Conservation (phyloP, 2,797 vertebrate genomes). For the Chelon auratus region DNA sequence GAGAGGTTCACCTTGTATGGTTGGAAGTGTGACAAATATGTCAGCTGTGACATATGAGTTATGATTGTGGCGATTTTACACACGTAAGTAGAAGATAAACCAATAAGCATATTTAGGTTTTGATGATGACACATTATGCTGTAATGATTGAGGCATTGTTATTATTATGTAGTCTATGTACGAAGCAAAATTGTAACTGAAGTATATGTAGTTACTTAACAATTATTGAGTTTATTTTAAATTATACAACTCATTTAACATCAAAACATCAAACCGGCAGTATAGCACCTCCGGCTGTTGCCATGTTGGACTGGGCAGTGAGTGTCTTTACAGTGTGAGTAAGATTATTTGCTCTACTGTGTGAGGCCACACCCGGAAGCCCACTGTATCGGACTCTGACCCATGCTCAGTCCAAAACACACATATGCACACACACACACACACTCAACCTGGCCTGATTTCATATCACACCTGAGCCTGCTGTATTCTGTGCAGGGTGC, state of each 20-base stretch:
- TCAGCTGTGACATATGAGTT: not conserved
- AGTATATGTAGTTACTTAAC: no score
- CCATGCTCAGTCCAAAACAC: constrained; percentile 33
- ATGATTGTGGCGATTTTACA: no score
- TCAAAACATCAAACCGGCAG: not conserved
- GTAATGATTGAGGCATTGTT: no score
- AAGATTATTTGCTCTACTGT: constrained; percentile 62
- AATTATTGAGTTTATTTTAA: no score
- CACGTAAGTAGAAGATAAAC: not conserved
- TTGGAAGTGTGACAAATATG: constrained; percentile 10
- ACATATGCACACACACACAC: not conserved
- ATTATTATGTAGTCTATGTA: no score
- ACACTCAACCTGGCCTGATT: constrained; percentile 19
- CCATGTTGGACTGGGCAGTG: constrained; percentile 2
- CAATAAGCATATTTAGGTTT: not conserved
- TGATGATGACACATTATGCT: not conserved
- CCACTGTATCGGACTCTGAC: constrained; percentile 77
- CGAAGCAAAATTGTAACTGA: no score
- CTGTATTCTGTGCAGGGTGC: not conserved
- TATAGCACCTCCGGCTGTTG: not conserved
- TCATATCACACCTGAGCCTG: constrained; percentile 7
- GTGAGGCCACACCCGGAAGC: constrained; percentile 70
- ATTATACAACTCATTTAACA: not conserved
- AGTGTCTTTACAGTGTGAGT: constrained; percentile 37
- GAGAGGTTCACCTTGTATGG: constrained; percentile 55